Base-by-base conservation (phyloP, 2,797 vertebrate species). In the Limnodromus scolopaceus region DNA sequence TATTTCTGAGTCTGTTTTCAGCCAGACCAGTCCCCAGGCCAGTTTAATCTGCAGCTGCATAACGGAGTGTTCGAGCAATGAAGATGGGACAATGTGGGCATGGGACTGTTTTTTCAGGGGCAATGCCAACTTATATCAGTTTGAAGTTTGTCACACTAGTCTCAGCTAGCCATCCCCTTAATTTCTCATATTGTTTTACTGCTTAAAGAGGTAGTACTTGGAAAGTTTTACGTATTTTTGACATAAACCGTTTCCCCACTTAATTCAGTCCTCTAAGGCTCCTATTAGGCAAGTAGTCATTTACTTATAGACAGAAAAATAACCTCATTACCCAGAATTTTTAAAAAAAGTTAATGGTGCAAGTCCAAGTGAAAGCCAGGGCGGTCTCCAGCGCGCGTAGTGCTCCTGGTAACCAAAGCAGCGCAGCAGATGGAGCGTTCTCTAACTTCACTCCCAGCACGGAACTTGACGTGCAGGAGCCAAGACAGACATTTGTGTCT, bases 401-500 rank as follows among this genome's bases (percentile, higher is more conserved):
- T 11, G 91, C 91, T 97, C 74, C 90, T 93, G 74, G 91, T 76
- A 95, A 92, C 71, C 15, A 7, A 89, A 81, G 95, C 87, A 70
- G 85, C 1, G 3, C 61, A 48, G 94, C 97, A 97, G 96, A 97
- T 97, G 97, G 95, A 97, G 85, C 46, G 64, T 95, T 97, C 91
- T 87, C 94, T 70, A 95, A 91, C 94, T 96, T 88, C 95, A 86
- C 87, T 96, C 93, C 90, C 95, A 94, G 95, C 96, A 97, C 93
- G 92, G 95, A 97, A 96, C 93, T 96, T 75, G 38, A 72, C 74
- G 89, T 93, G 86, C 92, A 84, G 88, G 64, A 96, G 96, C 96
- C 96, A 97, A 97, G 95, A 96, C 95, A 95, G 91, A 96, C 96
- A 97, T 97, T 97, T 97, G 96, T 94, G 95, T 96, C 94, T 95